phyloP scores from a whole-genome alignment of 2,888 invertebrate genomes.

The Lampropteryx suffumata region DNA sequence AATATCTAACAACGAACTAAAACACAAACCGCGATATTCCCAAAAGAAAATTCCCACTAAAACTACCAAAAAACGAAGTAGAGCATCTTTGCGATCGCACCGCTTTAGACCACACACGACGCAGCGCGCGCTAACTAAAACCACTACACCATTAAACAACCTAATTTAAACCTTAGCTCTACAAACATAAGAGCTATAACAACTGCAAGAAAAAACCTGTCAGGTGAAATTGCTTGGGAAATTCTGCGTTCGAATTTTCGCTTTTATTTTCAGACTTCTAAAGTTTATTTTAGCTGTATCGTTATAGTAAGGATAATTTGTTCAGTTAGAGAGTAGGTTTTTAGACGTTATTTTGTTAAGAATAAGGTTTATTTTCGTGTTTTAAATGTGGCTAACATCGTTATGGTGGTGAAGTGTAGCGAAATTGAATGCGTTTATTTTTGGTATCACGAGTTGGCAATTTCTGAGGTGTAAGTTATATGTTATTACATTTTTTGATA shows the following conservation, averaged over 20 bases:
- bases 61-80: conserved; percentile 23
- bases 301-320: conserved; percentile 4
- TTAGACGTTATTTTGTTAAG: background rate
- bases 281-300: conserved; percentile 6
- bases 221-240: conserved; percentile 2
- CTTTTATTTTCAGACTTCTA: conserved; percentile 9
- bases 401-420: conserved; percentile 39
- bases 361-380: conserved; percentile 10
- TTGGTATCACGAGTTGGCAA: conserved; percentile 52
- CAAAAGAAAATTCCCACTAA: conserved; percentile 2
- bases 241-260: conserved; percentile 12
- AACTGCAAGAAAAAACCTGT: conserved; percentile 1
- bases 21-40: background rate
- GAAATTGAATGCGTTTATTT: conserved; percentile 47
- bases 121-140: conserved; percentile 39
- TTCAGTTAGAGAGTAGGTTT: background rate
- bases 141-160: conserved; percentile 20
- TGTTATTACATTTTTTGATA: conserved; percentile 29
- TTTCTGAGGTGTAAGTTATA: conserved; percentile 45
- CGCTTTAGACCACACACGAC: conserved; percentile 49
- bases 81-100: conserved; percentile 36
- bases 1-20: conserved; percentile 2
- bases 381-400: conserved; percentile 4
- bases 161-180: conserved; percentile 21
- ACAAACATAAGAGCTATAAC: conserved; percentile 1